A percentile compares a stretch with the other conserved stretches of the same genome.
Evolutionary conservation across 2,113 vertebrate species (phyloP).

Genomic region (Cepphus grylle): DNA sequence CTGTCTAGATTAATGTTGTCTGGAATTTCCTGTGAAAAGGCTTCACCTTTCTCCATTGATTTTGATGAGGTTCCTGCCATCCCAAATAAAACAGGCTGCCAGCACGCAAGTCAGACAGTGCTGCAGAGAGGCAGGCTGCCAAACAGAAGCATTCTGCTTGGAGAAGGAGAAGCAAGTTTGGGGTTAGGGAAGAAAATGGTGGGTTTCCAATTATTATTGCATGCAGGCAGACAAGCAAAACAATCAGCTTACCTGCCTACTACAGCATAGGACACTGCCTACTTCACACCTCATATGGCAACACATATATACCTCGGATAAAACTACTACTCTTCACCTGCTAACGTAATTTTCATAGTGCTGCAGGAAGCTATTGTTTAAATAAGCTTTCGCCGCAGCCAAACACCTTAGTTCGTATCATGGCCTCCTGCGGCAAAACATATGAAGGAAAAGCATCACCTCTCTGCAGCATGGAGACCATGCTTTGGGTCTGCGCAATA

Average conservation of each 20-base stretch:
- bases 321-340: not conserved
- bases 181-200: not conserved
- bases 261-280: not conserved
- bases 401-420: not conserved
- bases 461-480: not conserved
- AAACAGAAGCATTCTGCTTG: not conserved
- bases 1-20: not conserved
- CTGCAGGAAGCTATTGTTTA: not conserved
- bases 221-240: not conserved
- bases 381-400: not conserved
- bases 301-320: not conserved
- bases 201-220: not conserved
- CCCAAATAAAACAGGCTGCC: constrained; percentile 3
- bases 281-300: not conserved
- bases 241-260: not conserved
- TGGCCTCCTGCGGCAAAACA: not conserved
- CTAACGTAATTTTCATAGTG: not conserved
- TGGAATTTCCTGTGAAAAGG: not conserved
- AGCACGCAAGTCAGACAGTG: not conserved
- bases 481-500: not conserved
- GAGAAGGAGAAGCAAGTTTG: not conserved
- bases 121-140: constrained; percentile 15
- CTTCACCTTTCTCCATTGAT: not conserved
- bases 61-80: not conserved
- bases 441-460: not conserved